Percentiles rank a stretch among this genome's conserved stretches.
Conservation (phyloP, 2,797 vertebrate genomes). For the Helostoma temminkii region DNA sequence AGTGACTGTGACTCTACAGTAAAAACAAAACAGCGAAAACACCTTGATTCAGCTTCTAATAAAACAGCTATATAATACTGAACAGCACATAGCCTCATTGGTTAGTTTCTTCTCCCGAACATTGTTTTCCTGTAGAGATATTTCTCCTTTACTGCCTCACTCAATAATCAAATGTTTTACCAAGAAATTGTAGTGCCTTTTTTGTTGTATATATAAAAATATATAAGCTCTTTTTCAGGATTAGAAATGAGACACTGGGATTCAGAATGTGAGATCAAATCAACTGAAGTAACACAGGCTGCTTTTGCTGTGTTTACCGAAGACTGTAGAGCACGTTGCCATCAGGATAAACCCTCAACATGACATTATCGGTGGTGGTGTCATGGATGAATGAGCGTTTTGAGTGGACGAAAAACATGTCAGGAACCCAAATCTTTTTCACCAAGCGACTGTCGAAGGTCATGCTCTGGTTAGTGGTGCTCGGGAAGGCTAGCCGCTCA, state of each 20-base stretch:
- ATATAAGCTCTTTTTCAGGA: no score
- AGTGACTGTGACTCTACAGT: conserved; percentile 93
- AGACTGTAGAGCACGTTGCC: conserved; percentile 98
- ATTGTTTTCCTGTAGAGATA: no score
- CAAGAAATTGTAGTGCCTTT: background rate
- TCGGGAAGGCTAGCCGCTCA: conserved; percentile 93
- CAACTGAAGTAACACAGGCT: no score
- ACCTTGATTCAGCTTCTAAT: background rate
- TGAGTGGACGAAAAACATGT: conserved; percentile 99
- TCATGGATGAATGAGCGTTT: conserved; percentile 98
- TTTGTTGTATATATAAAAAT: no score
- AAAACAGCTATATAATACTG: background rate
- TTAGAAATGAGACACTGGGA: background rate
- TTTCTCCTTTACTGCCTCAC: background rate
- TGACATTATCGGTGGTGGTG: conserved; percentile 97
- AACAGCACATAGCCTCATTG: background rate
- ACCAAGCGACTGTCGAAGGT: conserved; percentile 97
- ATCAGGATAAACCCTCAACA: conserved; percentile 96
- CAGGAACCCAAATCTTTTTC: conserved; percentile 99
- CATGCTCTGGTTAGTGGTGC: conserved; percentile 98
- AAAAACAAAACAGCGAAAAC: conserved; percentile 2
- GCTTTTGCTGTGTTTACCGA: conserved; percentile 81
- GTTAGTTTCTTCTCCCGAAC: no score
- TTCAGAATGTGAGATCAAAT: background rate
- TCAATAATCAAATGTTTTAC: background rate